Evolutionary conservation across 2,888 invertebrate species (phyloP), one percentile per base, ranked within the genome.

Genomic region (Rutpela maculata): DNA sequence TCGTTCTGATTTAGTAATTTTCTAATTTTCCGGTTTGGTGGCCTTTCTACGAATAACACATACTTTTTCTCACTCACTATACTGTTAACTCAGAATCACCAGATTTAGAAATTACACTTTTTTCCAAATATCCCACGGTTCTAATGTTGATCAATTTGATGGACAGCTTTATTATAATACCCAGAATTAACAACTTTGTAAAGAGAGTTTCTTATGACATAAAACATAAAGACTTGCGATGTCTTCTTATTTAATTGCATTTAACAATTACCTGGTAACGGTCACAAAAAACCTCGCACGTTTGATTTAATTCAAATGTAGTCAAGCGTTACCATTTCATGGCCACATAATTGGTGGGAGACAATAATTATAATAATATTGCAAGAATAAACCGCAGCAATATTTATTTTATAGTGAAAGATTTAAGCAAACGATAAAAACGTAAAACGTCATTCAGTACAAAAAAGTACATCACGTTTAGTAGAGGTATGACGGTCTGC

Each of bases 401-500:
- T 22, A 55, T 43, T 63, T 75, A 63, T 69, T 59, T 43, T 62
- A 60, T 69, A 63, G 43, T 6, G 50, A 50, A 50, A n/a, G 77
- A 77, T 74, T 62, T 60, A 55, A 74, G 56, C 69, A 56, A 38
- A 15, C 15, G 77, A 77, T 77, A 77, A 77, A 74, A 74, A 73
- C 22, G 72, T 69, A 35, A 18, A 35, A 62, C 75, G 75, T 75
- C 75, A 69, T 56, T 56, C 50, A 59, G 12, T 19, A 62, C 70
- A 76, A 68, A 76, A 69, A 76, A 70, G 43, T 60, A 67, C 68
- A 76, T 77, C 79, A 79, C 76, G 79, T 74, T 68, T 70, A 55
- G 43, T 67, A 70, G 70, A 75, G 62, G 74, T 72, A 74, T 76
- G 75, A 74, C 70, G 69, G 43, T 65, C 73, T 71, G 80, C 68